phyloP scores from a whole-genome alignment of 2,797 vertebrate species.

The Acrocephalus scirpaceus region DNA sequence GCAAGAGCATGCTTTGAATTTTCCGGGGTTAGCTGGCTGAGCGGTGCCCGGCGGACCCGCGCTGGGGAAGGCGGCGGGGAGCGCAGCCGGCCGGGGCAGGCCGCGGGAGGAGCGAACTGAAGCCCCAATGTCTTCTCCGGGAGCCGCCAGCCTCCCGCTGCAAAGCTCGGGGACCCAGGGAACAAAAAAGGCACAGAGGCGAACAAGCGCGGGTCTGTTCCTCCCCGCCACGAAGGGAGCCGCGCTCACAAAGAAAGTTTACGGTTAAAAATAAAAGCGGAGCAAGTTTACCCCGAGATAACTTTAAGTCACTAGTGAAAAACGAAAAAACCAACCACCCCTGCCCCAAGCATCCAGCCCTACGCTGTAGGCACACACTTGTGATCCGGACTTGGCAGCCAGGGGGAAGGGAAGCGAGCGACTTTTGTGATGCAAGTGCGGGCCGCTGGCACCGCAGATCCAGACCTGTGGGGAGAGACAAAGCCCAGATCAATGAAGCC shows the following conservation, averaged over 20 bases:
- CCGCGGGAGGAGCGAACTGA: conserved; percentile 34
- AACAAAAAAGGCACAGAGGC: conserved; percentile 55
- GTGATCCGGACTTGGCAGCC: neutral
- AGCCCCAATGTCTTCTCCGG: conserved; percentile 28
- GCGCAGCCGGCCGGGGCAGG: conserved; percentile 17
- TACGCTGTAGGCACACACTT: neutral
- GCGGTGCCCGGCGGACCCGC: neutral
- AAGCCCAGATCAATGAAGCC: neutral
- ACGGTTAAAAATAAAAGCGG: conserved; percentile 40
- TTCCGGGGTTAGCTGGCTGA: neutral
- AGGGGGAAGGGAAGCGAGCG: neutral
- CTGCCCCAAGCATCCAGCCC: neutral
- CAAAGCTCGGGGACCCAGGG: conserved; percentile 37
- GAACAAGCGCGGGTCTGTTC: conserved; percentile 54
- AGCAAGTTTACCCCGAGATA: conserved; percentile 14
- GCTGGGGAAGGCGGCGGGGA: neutral
- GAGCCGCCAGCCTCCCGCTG: conserved; percentile 10
- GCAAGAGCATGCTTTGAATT: conserved; percentile 19
- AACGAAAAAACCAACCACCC: neutral
- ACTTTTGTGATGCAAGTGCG: conserved; percentile 11
- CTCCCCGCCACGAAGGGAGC: conserved; percentile 1
- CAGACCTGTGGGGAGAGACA: neutral
- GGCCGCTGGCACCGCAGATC: neutral
- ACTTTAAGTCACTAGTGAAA: neutral
- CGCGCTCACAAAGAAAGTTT: conserved; percentile 46